A percentile compares a stretch with the other conserved stretches of the same genome.
phyloP scores from a whole-genome alignment of 2,888 invertebrate species.

The Acrocyrtus sp. region DNA sequence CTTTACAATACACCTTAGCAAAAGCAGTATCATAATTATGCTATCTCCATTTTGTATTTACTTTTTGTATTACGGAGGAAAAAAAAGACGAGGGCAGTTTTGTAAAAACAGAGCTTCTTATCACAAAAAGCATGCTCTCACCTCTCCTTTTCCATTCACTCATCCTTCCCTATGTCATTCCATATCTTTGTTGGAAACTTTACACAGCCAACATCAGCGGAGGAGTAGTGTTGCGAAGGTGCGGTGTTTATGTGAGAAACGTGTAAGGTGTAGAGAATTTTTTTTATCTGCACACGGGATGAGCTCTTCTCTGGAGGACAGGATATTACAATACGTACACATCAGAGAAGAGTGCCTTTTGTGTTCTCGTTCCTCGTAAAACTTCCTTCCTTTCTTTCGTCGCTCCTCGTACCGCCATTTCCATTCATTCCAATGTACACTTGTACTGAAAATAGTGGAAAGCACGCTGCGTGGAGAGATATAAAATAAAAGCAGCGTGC shows the following conservation, averaged over 20 bases:
- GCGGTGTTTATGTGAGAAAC: not conserved
- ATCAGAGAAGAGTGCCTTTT: not conserved
- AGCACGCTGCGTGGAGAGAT: no score
- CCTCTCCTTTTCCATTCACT: slow-evolving; percentile 5
- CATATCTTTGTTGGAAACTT: not conserved
- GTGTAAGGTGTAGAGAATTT: not conserved
- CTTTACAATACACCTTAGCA: not conserved
- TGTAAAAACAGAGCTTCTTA: not conserved
- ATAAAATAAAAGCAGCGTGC: not conserved
- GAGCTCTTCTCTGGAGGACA: slow-evolving; percentile 9
- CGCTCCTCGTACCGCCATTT: not conserved
- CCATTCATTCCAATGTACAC: not conserved
- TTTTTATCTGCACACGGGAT: not conserved
- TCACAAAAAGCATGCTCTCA: slow-evolving; percentile 21
- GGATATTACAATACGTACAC: no score
- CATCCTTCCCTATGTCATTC: not conserved
- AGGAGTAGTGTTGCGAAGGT: not conserved
- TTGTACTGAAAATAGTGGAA: no score
- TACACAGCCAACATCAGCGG: not conserved
- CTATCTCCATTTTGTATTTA: not conserved
- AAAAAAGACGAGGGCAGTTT: not conserved
- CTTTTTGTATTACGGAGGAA: not conserved
- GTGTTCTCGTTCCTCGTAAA: not conserved
- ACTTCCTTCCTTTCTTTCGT: slow-evolving; percentile 12
- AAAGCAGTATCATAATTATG: no score